Conservation (phyloP, 2,888 invertebrate genomes). For the Poecilus cupreus region DNA sequence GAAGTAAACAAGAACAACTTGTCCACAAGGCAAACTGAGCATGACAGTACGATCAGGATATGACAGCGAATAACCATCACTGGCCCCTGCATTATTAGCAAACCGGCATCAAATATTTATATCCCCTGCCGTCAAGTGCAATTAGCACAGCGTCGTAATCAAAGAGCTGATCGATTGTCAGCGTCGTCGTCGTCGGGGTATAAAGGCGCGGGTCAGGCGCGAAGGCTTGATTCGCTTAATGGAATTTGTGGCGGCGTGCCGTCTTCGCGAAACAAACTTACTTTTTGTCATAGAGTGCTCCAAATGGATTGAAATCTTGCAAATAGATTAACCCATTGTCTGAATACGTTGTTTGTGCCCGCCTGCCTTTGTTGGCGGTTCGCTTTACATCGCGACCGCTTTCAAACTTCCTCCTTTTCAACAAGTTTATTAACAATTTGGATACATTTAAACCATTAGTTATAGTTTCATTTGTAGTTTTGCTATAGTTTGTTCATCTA, state of each 20-base stretch:
- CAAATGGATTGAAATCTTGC: slow-evolving; percentile 59
- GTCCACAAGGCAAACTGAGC: not conserved
- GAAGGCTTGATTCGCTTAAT: slow-evolving; percentile 47
- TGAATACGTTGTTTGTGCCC: slow-evolving; percentile 28
- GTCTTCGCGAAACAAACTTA: slow-evolving; percentile 51
- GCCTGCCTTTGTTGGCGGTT: not conserved
- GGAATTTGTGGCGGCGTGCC: slow-evolving; percentile 24
- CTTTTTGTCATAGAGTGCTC: slow-evolving; percentile 53
- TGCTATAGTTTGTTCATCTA: not conserved
- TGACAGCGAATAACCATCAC: not conserved
- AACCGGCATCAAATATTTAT: slow-evolving; percentile 40
- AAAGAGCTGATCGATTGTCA: slow-evolving; percentile 51
- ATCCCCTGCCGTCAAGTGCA: slow-evolving; percentile 27
- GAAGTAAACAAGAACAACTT: not conserved
- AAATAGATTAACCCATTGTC: slow-evolving; percentile 59
- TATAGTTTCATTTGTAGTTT: not conserved
- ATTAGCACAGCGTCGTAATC: slow-evolving; percentile 25
- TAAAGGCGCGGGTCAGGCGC: not conserved
- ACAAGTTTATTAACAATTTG: slow-evolving; percentile 43
- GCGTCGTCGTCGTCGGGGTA: not conserved
- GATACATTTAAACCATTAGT: slow-evolving; percentile 40
- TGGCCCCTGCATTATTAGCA: slow-evolving; percentile 12
- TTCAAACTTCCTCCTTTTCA: slow-evolving; percentile 32
- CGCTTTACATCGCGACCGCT: not conserved
- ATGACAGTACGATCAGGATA: not conserved